phyloP scores from a whole-genome alignment of 2,888 invertebrate species.

The Drosophila villosipedis region DNA sequence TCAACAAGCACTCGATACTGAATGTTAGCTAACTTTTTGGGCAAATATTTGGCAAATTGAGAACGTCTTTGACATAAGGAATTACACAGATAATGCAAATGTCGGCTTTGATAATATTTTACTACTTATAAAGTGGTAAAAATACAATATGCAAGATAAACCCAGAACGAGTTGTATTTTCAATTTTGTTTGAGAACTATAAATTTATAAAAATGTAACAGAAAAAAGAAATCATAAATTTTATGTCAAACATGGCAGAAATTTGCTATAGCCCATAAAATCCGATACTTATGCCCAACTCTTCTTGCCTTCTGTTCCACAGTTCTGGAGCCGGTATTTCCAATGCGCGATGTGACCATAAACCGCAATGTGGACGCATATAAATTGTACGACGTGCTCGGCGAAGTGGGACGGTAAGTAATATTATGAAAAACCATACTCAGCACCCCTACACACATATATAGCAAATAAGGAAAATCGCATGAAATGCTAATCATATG shows the following conservation, averaged over 20 bases:
- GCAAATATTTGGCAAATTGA: background rate
- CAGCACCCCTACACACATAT: no score
- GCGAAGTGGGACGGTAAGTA: slow-evolving; percentile 96
- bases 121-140: background rate
- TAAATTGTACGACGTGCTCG: slow-evolving; percentile 93
- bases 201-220: background rate
- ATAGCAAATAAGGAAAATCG: background rate
- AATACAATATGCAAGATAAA: background rate
- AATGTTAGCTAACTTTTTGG: background rate
- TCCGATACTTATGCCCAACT: background rate
- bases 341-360: slow-evolving; percentile 93
- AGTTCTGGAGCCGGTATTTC: slow-evolving; percentile 96
- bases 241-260: background rate
- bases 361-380: slow-evolving; percentile 94
- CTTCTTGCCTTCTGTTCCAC: slow-evolving; percentile 78
- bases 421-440: background rate
- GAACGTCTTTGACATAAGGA: background rate
- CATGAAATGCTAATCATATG: slow-evolving; percentile 62
- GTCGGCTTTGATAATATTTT: background rate
- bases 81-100: background rate
- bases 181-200: background rate
- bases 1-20: background rate
- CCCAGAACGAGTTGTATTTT: background rate
- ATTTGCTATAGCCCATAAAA: slow-evolving; percentile 1
- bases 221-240: background rate